Evolutionary conservation across 2,888 invertebrate genomes (phyloP).

Genomic region (Parnassius orleans): DNA sequence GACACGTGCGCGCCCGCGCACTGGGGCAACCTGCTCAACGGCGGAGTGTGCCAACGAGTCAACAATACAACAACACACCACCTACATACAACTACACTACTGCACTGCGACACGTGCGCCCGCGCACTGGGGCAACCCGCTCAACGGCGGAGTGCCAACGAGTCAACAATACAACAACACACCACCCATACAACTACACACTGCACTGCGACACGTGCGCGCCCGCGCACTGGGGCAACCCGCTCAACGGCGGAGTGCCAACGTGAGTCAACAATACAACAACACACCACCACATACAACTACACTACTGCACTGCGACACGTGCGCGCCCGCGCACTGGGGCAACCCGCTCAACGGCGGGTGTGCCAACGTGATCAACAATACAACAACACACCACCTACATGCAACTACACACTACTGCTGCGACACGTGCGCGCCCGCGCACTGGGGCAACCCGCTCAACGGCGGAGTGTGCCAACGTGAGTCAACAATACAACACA

Average conservation of each 20-base stretch:
- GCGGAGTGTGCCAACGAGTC: conserved; percentile 90
- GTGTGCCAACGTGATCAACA: conserved; percentile 85
- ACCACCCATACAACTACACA: neutral
- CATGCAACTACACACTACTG: neutral
- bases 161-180: conserved; percentile 43
- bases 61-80: neutral
- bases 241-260: conserved; percentile 96
- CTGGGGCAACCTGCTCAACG: conserved; percentile 97
- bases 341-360: conserved; percentile 98
- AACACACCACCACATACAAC: conserved; percentile 1
- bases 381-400: conserved; percentile 2
- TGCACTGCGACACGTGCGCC: conserved; percentile 92
- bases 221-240: conserved; percentile 95
- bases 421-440: conserved; percentile 93
- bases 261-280: conserved; percentile 68
- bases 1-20: conserved; percentile 94
- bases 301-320: conserved; percentile 85
- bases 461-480: conserved; percentile 96
- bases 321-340: conserved; percentile 94
- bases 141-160: conserved; percentile 95
- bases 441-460: conserved; percentile 96
- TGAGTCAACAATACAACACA: conserved; percentile 53
- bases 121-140: conserved; percentile 96
- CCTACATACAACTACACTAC: neutral
- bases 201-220: conserved; percentile 92